These are phyloP conservation scores for Torymus aiolomorphi DNA, from an alignment of 2,888 invertebrate species.

Conservation along the genomic window DNA sequence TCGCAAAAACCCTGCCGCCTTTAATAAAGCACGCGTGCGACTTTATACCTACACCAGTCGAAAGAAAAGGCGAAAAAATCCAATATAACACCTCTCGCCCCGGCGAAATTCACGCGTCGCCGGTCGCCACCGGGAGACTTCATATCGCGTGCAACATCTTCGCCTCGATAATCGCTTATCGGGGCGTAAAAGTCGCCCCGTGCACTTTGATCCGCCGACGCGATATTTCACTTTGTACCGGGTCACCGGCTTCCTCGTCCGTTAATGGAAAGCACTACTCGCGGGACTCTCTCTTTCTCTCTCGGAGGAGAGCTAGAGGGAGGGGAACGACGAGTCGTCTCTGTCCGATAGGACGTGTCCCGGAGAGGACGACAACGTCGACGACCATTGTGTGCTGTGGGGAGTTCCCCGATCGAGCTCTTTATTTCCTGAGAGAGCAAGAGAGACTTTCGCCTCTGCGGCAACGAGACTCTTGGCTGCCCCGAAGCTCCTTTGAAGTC, in stretches of 20 bases:
- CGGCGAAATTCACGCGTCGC: no score
- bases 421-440: background rate
- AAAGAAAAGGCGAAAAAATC: no score
- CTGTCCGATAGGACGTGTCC: no score
- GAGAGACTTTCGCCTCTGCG: no score
- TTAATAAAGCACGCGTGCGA: no score
- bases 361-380: no score
- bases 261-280: background rate
- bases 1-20: background rate
- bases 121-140: no score
- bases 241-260: background rate
- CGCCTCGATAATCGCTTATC: slow-evolving; percentile 51
- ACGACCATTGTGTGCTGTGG: background rate
- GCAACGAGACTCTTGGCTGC: background rate
- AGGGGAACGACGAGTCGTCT: no score
- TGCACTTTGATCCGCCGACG: slow-evolving; percentile 45
- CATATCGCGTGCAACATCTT: background rate
- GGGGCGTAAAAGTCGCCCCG: slow-evolving; percentile 41
- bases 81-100: no score
- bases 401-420: background rate
- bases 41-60: no score
- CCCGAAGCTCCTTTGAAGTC: background rate
- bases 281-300: no score
- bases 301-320: no score
- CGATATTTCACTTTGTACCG: slow-evolving; percentile 52